Evolutionary conservation across 2,888 invertebrate genomes (phyloP).

Genomic region (Seira sanloemensis): DNA sequence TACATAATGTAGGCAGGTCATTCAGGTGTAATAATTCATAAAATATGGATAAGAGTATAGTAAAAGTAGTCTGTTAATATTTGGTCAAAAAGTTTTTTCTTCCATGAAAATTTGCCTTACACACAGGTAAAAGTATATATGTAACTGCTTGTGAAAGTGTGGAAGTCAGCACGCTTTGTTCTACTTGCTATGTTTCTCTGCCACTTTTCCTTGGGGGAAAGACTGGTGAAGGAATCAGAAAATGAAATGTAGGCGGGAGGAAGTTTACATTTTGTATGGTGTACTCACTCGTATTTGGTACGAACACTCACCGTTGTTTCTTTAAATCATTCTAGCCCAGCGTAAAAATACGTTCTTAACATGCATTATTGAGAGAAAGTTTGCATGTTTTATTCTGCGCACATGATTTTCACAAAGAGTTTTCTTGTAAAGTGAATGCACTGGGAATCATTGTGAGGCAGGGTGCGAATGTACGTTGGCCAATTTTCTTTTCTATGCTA

Average conservation of each 20-base stretch:
- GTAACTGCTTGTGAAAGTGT: not conserved
- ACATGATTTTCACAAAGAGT: not conserved
- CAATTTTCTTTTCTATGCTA: too few relatives aligned
- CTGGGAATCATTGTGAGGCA: not conserved
- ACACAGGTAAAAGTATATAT: not conserved
- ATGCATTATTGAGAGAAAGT: not conserved
- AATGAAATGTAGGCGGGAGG: not conserved
- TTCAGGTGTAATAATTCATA: too few relatives aligned
- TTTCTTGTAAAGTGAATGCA: not conserved
- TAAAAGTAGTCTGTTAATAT: too few relatives aligned
- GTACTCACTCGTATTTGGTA: conserved; percentile 21
- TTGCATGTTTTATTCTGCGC: too few relatives aligned
- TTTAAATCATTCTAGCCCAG: not conserved
- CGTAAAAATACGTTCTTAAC: conserved; percentile 26
- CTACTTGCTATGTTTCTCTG: not conserved
- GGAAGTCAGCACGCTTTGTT: not conserved
- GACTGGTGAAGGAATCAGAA: not conserved
- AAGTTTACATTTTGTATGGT: conserved; percentile 2
- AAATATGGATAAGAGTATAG: too few relatives aligned
- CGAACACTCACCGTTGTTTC: conserved; percentile 13
- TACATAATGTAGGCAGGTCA: too few relatives aligned
- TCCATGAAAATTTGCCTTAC: not conserved
- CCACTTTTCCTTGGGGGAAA: not conserved
- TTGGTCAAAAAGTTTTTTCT: too few relatives aligned
- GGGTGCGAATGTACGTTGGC: not conserved